Conservation (phyloP, 2,113 vertebrate species). For the Anthoscopus minutus region DNA sequence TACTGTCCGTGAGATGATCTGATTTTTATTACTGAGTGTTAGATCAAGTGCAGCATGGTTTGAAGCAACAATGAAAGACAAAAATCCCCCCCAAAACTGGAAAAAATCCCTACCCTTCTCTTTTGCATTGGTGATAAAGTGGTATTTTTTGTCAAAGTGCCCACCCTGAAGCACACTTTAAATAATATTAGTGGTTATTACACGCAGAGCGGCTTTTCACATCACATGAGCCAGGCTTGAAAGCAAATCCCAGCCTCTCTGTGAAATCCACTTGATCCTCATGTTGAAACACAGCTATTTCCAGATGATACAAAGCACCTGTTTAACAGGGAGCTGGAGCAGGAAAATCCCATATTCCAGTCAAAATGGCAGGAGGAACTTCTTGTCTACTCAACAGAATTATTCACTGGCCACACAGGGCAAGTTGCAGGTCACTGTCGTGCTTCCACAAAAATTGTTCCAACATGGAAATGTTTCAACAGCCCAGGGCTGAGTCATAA, state of each 20-base stretch:
- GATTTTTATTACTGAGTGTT: background rate
- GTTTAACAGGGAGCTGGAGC: background rate
- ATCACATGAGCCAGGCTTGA: background rate
- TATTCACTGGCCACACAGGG: background rate
- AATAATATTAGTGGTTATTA: background rate
- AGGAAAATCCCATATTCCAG: background rate
- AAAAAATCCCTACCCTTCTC: background rate
- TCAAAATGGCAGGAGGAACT: background rate
- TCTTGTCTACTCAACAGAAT: background rate
- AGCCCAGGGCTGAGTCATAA: background rate
- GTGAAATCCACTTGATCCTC: conserved; percentile 3
- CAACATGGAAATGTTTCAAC: background rate
- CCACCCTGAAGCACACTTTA: background rate
- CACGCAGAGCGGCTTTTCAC: background rate
- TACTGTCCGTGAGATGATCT: background rate
- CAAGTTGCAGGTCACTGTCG: rapidly evolving
- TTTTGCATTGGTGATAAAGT: background rate
- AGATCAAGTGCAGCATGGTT: background rate
- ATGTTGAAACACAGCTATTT: background rate
- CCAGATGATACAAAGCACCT: conserved; percentile 38
- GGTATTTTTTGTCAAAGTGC: background rate
- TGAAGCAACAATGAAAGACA: background rate
- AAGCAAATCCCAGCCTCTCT: background rate
- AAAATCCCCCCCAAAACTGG: background rate
- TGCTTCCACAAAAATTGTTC: background rate